phyloP scores from a whole-genome alignment of 2,888 invertebrate species.

The Diabrotica balteata region DNA sequence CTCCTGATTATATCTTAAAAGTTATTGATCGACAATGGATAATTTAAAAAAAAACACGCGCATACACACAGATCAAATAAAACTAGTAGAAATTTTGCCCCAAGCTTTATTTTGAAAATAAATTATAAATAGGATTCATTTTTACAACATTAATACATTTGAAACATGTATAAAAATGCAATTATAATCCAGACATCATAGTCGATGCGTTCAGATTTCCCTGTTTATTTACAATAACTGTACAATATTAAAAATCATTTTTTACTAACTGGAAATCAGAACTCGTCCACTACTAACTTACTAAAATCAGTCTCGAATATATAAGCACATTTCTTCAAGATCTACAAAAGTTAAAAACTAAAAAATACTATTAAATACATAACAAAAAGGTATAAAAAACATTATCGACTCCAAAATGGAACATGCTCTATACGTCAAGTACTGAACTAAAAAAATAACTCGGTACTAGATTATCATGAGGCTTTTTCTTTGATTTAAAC shows the following conservation, averaged over 20 bases:
- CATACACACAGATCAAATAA: neutral
- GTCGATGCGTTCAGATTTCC: constrained; percentile 9
- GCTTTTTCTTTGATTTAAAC: no score
- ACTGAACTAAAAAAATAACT: no score
- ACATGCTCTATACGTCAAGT: neutral
- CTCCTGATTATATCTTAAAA: no score
- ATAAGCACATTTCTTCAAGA: constrained; percentile 39
- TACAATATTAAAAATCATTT: constrained; percentile 5
- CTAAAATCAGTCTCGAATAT: constrained; percentile 34
- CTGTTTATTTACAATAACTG: constrained; percentile 14
- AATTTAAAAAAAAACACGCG: no score
- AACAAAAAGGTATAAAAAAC: constrained; percentile 23
- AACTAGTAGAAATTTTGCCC: constrained; percentile 4
- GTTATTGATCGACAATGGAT: no score
- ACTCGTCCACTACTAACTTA: neutral
- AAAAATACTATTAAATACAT: constrained; percentile 23
- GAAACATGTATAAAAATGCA: constrained; percentile 39
- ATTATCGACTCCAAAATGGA: neutral
- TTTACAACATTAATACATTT: constrained; percentile 27
- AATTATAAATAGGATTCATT: constrained; percentile 18
- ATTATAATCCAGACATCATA: constrained; percentile 37
- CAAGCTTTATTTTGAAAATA: constrained; percentile 28
- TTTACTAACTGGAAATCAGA: neutral
- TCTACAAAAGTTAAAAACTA: constrained; percentile 9
- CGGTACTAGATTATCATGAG: no score